Evolutionary conservation across 2,797 vertebrate species (phyloP).

Genomic region (Champsocephalus gunnari): DNA sequence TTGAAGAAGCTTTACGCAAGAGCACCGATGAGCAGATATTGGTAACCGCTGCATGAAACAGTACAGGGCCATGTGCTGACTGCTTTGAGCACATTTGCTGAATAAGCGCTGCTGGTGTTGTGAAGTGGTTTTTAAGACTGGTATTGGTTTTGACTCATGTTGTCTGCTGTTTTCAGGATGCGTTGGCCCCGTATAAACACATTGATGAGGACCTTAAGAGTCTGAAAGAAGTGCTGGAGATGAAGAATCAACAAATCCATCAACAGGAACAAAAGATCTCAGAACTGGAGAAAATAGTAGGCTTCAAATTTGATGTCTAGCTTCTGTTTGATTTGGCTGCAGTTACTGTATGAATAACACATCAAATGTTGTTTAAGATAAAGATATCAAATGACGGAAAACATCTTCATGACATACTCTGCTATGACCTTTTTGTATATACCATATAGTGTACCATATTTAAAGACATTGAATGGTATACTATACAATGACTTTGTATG

Average conservation of each 20-base stretch:
- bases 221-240: constrained; percentile 94
- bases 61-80: background rate
- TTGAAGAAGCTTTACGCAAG: constrained; percentile 94
- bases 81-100: background rate
- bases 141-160: background rate
- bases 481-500: too few species aligned
- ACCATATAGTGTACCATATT: too few species aligned
- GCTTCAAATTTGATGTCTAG: constrained; percentile 65
- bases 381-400: too few species aligned
- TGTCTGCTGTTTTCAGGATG: constrained; percentile 82
- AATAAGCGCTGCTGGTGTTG: background rate
- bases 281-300: constrained; percentile 95
- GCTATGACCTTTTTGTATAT: too few species aligned
- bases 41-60: constrained; percentile 78
- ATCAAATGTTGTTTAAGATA: background rate
- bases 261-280: constrained; percentile 94
- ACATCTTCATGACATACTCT: too few species aligned
- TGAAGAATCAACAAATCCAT: constrained; percentile 98
- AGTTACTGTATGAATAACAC: background rate
- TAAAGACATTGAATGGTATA: too few species aligned
- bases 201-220: constrained; percentile 96
- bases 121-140: background rate
- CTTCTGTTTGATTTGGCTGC: constrained; percentile 19
- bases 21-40: constrained; percentile 95
- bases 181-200: constrained; percentile 93